Evolutionary conservation across 2,888 invertebrate species (phyloP), one percentile per base, ranked within the genome.

Genomic region (Mythimna lalbum): DNA sequence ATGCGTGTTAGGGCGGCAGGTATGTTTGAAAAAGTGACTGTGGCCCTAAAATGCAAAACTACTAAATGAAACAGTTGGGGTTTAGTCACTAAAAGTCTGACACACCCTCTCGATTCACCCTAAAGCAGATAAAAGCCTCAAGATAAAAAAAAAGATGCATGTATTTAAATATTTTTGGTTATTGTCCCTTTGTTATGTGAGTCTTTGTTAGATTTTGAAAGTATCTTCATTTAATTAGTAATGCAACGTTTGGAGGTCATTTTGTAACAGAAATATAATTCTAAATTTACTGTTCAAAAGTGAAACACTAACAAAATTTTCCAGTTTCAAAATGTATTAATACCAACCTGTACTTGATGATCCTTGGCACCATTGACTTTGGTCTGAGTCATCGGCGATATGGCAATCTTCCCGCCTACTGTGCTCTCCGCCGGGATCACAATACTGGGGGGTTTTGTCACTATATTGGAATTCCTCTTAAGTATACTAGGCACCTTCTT

Each of bases 401-500:
- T 90, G 59, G 91, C 86, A 70, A 94, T 91, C 82, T 90, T 93
- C 9, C 89, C 89, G 56, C 86, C 86, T 31, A 89, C 92, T 88
- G 90, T 90, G 90, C 87, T 91, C 52, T 94, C 90, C 12, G 88
- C 74, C 36, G 92, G 88, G 81, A 91, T 87, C 52, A 90, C 86
- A 76, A 90, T 76, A 73, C 76, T 89, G 33, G 87, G 76, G 27
- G 89, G 76, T 56, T 85, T 87, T 1, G 64, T 63, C 27, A 86
- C 72, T 23, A 85, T 55, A 78, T 84, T 89, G 52, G 85, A 68
- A 60, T 88, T 78, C 67, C 88, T 90, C 72, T 90, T 94, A 56
- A 94, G 77, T 87, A 92, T 90, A 82, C 88, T 89, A 9, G 93
- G 93, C 53, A 92, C 80, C 69, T 88, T 90, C 81, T 92, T 94